A percentile compares a stretch with the other conserved stretches of the same genome.
These are phyloP conservation scores for Redunca redunca DNA, from an alignment of 2,113 vertebrate species.

Conservation along the genomic window DNA sequence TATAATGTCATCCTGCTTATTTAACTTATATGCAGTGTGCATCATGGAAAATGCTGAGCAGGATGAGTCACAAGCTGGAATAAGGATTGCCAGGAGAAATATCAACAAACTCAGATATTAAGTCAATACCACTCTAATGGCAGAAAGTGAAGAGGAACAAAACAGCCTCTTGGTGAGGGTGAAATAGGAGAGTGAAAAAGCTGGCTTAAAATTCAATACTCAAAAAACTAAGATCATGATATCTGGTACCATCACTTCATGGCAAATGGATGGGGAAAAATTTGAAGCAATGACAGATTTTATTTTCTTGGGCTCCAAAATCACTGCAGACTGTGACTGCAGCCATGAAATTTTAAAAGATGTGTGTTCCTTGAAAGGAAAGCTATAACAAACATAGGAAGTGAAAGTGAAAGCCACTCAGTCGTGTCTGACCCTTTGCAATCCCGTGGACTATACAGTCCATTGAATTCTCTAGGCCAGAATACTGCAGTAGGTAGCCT, in stretches of 20 bases:
- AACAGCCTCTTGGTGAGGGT: background rate
- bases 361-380: background rate
- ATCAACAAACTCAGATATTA: background rate
- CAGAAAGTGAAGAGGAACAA: background rate
- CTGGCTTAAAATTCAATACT: background rate
- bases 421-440: fast-evolving
- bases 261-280: background rate
- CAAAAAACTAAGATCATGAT: background rate
- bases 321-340: background rate
- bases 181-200: background rate
- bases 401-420: background rate
- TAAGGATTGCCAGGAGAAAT: background rate
- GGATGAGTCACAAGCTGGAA: background rate
- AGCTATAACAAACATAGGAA: background rate
- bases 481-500: background rate
- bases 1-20: background rate
- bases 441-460: background rate
- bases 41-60: background rate
- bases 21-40: background rate
- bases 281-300: background rate
- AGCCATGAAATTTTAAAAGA: background rate
- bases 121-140: background rate
- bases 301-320: background rate
- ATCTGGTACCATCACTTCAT: background rate
- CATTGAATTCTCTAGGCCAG: background rate